Evolutionary conservation across 2,113 vertebrate genomes (phyloP).

Genomic region (Neoarius graeffei): DNA sequence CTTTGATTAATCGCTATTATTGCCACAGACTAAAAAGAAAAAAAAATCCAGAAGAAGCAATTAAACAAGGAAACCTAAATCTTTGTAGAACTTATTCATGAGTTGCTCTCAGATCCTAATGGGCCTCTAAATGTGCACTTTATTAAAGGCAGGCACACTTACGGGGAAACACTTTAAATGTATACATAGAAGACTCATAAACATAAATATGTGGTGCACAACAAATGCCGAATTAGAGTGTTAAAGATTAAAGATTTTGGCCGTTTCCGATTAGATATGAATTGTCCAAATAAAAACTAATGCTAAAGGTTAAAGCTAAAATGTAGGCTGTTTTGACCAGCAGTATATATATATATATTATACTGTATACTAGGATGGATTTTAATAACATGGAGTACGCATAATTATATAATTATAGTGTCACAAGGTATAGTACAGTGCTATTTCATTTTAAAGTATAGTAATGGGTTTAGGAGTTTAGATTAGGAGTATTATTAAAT

Average conservation of each 20-base stretch:
- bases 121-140: neutral
- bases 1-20: neutral
- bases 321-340: neutral
- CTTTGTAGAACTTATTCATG: neutral
- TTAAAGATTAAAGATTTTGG: neutral
- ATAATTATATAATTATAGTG: neutral
- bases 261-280: neutral
- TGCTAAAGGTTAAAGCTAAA: neutral
- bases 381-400: neutral
- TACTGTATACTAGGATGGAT: neutral
- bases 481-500: neutral
- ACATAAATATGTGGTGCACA: neutral
- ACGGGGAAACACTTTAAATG: neutral
- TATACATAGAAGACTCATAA: neutral
- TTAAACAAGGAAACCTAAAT: neutral
- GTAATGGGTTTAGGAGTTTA: neutral
- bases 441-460: neutral
- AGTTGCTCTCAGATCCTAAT: neutral
- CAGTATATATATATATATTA: neutral
- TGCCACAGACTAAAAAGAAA: neutral
- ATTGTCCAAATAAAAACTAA: neutral
- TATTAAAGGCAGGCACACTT: neutral
- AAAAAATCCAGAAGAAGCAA: neutral
- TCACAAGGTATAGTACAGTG: neutral
- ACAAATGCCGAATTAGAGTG: neutral